Percentiles rank a stretch among this genome's conserved stretches.
Evolutionary conservation across 1,140 invertebrate genomes (phyloP).

Genomic region (Drosophila lowei): DNA sequence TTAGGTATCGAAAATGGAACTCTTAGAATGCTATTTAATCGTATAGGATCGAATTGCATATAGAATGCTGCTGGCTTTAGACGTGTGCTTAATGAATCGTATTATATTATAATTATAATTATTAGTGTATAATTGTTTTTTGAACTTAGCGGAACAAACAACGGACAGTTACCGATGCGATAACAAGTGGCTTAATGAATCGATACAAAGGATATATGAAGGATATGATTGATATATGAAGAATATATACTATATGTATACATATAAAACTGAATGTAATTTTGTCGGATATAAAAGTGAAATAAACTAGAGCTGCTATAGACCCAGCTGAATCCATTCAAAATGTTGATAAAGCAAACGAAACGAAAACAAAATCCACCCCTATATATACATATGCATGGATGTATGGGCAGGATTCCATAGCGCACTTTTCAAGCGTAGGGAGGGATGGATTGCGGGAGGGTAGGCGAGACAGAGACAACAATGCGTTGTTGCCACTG

Average conservation of each 20-base stretch:
- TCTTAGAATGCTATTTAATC: constrained; percentile 15
- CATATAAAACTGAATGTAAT: constrained; percentile 31
- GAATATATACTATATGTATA: constrained; percentile 5
- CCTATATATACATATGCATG: constrained; percentile 22
- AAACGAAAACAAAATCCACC: constrained; percentile 37
- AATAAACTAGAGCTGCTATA: constrained; percentile 51
- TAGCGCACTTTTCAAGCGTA: constrained; percentile 15
- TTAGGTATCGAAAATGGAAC: no score
- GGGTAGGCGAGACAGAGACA: constrained; percentile 33
- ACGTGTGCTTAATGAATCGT: constrained; percentile 38
- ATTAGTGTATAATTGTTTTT: constrained; percentile 46
- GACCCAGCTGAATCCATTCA: constrained; percentile 52
- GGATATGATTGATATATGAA: no score
- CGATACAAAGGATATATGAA: constrained; percentile 21
- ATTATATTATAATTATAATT: not conserved
- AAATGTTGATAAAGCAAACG: constrained; percentile 8
- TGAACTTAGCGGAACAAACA: constrained; percentile 47
- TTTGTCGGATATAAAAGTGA: constrained; percentile 44
- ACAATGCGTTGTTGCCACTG: constrained; percentile 42
- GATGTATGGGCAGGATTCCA: constrained; percentile 16
- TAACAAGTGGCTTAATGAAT: constrained; percentile 52
- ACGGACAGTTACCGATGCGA: constrained; percentile 24
- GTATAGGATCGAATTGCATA: constrained; percentile 25
- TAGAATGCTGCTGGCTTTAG: constrained; percentile 45
- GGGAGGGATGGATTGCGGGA: constrained; percentile 2